Evolutionary conservation across 2,113 vertebrate species (phyloP), one percentile per base, ranked within the genome.

Genomic region (Engystomops pustulosus): DNA sequence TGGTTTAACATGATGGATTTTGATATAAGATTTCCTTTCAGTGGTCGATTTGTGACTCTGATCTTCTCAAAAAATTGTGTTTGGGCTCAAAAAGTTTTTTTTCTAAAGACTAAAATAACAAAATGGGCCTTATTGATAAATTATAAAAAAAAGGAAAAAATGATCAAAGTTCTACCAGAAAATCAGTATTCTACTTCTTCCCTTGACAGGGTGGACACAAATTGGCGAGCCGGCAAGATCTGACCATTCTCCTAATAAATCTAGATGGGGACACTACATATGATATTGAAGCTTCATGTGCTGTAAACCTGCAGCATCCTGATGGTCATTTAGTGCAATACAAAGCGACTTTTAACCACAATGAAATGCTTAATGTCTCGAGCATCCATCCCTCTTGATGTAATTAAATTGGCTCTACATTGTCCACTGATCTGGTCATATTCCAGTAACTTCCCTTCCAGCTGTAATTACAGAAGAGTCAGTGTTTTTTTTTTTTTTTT

Each of bases 401-500:
- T 82, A 82, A 82, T 82, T 82, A 82, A 72, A 82, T 82, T 82
- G 51, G 67, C 69, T 82, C 80, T 82, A 38, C 69, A 72, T 51
- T 82, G 80, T 72, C 69, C 80, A 72, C 68, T 58, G 68, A 82
- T 82, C 80, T 72, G 49, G 69, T 72, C 67, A 72, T 72, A 72
- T 82, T 82, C 80, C 67, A 82, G 51, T 82, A 72, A 72, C 68
- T 72, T 60, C 80, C 80, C 51, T 60, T 82, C 69, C 69, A 82
- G 80, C 80, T 38, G 80, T 72, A 82, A 82, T 72, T 82, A 72
- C 49, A 82, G 49, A 69, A 72, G 68, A 82, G 51, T 25, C 80
- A 45, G 49, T 58, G 75, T 27, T 55, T 76, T 76, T 41, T 79
- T 55, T 32, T 14, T 71, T 71, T 71, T 75, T 51, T 82, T 82